A percentile compares a stretch with the other conserved stretches of the same genome.
Evolutionary conservation across 2,113 vertebrate species (phyloP).

Genomic region (Barnardius zonarius): DNA sequence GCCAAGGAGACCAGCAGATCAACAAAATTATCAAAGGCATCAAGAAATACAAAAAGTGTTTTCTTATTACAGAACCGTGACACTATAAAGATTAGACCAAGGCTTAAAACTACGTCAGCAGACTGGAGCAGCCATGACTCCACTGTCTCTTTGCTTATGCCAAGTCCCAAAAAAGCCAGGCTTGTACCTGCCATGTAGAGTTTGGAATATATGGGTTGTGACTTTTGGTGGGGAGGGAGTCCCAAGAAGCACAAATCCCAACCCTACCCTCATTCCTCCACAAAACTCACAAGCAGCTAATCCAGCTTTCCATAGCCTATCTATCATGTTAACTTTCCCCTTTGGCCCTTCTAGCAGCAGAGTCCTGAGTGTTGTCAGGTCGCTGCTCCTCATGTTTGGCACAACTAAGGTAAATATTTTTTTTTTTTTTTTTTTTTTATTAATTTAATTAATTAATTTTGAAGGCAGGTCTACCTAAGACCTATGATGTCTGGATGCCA

Average conservation of each 20-base stretch:
- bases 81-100: neutral
- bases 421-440: neutral
- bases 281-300: neutral
- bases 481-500: neutral
- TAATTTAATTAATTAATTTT: neutral
- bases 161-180: neutral
- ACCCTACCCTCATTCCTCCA: neutral
- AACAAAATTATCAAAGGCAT: neutral
- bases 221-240: neutral
- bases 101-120: neutral
- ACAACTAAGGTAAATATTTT: neutral
- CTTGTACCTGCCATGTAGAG: neutral
- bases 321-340: neutral
- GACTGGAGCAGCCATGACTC: neutral
- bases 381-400: neutral
- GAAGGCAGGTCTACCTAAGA: neutral
- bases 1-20: neutral
- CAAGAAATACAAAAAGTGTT: neutral
- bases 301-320: neutral
- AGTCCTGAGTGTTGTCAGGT: neutral
- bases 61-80: neutral
- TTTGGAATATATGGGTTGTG: neutral
- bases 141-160: neutral
- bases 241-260: neutral
- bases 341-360: neutral